A percentile compares a stretch with the other conserved stretches of the same genome.
phyloP scores from a whole-genome alignment of 2,888 invertebrate species.

The Hoplodrina blanda region DNA sequence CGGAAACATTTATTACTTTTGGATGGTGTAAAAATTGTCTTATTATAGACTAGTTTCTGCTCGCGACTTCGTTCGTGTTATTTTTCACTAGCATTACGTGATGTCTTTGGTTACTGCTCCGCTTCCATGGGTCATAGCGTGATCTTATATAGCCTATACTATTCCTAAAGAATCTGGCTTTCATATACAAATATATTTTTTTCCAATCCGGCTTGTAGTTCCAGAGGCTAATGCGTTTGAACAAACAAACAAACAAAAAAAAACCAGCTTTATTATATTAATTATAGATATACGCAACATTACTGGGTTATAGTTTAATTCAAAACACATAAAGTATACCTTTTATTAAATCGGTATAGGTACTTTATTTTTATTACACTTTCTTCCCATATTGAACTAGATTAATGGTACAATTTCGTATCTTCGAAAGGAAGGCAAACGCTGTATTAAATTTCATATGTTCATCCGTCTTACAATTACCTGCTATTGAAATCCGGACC shows the following conservation, averaged over 20 bases:
- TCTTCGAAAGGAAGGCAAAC: conserved; percentile 33
- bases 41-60: conserved; percentile 36
- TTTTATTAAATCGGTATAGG: conserved; percentile 6
- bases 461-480: conserved; percentile 40
- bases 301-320: conserved; percentile 15
- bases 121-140: too few species aligned
- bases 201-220: too few species aligned
- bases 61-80: too few species aligned
- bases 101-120: too few species aligned
- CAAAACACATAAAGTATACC: conserved; percentile 1
- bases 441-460: conserved; percentile 30
- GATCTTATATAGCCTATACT: too few species aligned
- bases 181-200: too few species aligned
- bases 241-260: too few species aligned
- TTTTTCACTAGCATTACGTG: too few species aligned
- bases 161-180: too few species aligned
- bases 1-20: conserved; percentile 88
- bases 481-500: conserved; percentile 23
- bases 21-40: conserved; percentile 76
- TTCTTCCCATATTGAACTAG: conserved; percentile 23
- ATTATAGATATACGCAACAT: conserved; percentile 22
- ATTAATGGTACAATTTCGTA: conserved; percentile 30
- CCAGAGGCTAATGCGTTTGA: too few species aligned
- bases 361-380: conserved; percentile 22
- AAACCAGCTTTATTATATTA: too few species aligned